Base-by-base conservation (phyloP, 2,113 vertebrate species). In the Shinisaurus crocodilurus region DNA sequence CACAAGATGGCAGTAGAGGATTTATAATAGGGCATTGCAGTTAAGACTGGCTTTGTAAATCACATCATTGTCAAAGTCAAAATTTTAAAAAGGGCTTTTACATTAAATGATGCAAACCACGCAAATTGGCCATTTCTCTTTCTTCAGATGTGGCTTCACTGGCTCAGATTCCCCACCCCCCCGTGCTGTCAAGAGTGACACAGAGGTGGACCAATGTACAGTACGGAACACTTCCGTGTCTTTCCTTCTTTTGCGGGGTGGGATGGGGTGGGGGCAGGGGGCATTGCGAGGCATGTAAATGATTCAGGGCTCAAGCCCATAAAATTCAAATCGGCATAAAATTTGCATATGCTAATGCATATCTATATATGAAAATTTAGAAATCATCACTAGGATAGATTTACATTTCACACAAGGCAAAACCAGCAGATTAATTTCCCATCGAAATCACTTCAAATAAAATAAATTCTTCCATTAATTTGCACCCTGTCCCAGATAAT, bases 1-100 rank as follows among this genome's bases (percentile, higher is more conserved):
- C 97, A 95, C 97, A 90, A 97, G 97, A 96, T 97, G 97, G 96
- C 96, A 93, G 84, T 95, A 6, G 92, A 97, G 97, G 96, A 98
- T 96, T 72, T 95, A 92, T 92, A 90, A 45, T 93, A 96, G 96
- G 93, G 88, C 89, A 4, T 43, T 0, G n/a, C 94, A 96, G 97
- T 96, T 96, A 96, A n/a, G 50, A 0, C 0, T 0, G 13, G 82
- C 48, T 91, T 91, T 87, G 74, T 89, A 95, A 34, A 82, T 40
- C 86, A 74, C 87, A 88, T 82, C 50, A 84, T 87, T 74, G 82
- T 90, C 75, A 86, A 92, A 85, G 88, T 93, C 67, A 91, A 91
- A 90, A 88, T 89, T 86, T 88, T 80, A 88, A 70, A 69, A 77
- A 29, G 77, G 87, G 40, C 93, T 95, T 96, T 96, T 93, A 81